phyloP scores from a whole-genome alignment of 2,113 vertebrate genomes.

The Phylloscopus trochiloides region DNA sequence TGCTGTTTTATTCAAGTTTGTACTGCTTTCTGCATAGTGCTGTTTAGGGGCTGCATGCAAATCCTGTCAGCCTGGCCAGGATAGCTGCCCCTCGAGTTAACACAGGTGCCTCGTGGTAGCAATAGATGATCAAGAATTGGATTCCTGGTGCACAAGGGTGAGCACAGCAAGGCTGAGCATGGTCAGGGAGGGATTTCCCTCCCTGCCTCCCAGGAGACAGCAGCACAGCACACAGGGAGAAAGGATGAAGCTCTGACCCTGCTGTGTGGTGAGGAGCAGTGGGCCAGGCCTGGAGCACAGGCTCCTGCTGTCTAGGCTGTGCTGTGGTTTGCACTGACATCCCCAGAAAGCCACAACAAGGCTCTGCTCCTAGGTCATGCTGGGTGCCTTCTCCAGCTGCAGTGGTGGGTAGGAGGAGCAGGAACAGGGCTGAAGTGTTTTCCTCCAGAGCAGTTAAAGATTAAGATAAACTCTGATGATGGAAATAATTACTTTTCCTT shows the following conservation, averaged over 20 bases:
- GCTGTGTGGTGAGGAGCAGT: fast-evolving
- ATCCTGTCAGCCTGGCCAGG: not conserved
- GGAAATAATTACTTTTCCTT: not conserved
- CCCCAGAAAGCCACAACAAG: not conserved
- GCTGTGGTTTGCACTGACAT: not conserved
- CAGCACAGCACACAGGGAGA: fast-evolving
- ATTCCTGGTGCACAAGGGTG: not conserved
- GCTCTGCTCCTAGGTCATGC: not conserved
- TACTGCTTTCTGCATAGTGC: not conserved
- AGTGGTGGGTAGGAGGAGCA: not conserved
- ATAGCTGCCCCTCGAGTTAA: not conserved
- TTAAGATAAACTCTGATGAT: not conserved
- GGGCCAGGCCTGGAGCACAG: not conserved
- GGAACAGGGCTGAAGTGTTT: not conserved
- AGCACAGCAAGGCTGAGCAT: fast-evolving
- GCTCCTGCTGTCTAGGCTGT: not conserved
- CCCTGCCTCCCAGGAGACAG: not conserved
- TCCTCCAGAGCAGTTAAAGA: not conserved
- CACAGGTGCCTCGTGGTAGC: not conserved
- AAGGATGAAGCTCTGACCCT: not conserved
- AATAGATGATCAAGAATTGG: not conserved
- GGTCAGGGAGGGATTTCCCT: not conserved
- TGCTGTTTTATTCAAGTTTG: not conserved
- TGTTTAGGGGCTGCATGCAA: not conserved
- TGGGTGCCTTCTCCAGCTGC: not conserved